Percentiles rank a stretch among this genome's conserved stretches.
Evolutionary conservation across 1,140 invertebrate species (phyloP).

Genomic region (Mesaphorura yosii): DNA sequence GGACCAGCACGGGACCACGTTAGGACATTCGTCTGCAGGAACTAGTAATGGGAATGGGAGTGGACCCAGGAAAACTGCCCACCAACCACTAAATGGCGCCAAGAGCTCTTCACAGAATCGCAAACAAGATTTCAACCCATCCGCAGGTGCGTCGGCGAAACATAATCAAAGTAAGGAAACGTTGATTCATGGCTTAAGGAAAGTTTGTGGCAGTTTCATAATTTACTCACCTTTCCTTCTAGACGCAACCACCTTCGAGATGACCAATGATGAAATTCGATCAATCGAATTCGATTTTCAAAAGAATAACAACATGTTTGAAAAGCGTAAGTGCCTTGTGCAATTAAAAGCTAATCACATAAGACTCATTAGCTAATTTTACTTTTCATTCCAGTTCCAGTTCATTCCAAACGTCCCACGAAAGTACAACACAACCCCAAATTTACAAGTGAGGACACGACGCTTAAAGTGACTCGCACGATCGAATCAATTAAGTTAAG

Average conservation of each 20-base stretch:
- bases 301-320: constrained; percentile 22
- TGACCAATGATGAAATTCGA: constrained; percentile 19
- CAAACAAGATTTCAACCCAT: not conserved
- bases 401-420: not conserved
- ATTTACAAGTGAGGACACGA: constrained; percentile 19
- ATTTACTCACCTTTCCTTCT: too few species aligned
- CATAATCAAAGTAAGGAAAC: not conserved
- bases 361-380: constrained; percentile 4
- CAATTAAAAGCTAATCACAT: too few species aligned
- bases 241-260: constrained; percentile 3
- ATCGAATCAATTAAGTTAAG: constrained; percentile 17
- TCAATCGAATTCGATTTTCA: constrained; percentile 24
- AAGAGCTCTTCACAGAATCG: not conserved
- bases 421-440: constrained; percentile 7
- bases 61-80: too few species aligned
- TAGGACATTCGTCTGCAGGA: too few species aligned
- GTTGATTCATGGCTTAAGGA: too few species aligned
- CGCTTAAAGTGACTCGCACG: constrained; percentile 9
- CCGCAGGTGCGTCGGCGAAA: not conserved
- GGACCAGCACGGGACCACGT: too few species aligned
- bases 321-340: constrained; percentile 17
- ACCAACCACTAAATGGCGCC: not conserved
- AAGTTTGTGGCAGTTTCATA: too few species aligned
- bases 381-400: constrained; percentile 13
- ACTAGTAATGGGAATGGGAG: too few species aligned